phyloP scores from a whole-genome alignment of 1,140 invertebrate genomes.

The Papilio polyxenes region DNA sequence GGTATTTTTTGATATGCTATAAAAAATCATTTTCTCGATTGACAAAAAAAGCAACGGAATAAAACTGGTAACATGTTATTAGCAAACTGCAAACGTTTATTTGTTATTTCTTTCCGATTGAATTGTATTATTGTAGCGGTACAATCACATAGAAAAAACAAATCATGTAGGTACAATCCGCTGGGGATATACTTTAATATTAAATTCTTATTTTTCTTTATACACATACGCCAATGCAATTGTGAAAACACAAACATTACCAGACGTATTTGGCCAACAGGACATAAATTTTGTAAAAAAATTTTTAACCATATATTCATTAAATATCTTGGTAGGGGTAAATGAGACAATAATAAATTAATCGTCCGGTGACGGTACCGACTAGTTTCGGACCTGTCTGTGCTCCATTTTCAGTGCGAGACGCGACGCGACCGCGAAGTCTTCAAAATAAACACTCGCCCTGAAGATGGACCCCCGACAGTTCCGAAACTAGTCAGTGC shows the following conservation, averaged over 20 bases:
- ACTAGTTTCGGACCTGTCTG: no score
- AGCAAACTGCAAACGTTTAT: neutral
- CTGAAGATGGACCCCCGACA: no score
- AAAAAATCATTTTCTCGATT: neutral
- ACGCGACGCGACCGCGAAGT: no score
- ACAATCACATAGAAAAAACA: neutral
- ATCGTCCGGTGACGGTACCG: no score
- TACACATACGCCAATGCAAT: neutral
- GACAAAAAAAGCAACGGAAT: neutral
- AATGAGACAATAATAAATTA: no score
- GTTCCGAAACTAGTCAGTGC: no score
- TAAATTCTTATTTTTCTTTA: neutral
- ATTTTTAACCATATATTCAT: no score
- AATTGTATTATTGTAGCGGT: neutral
- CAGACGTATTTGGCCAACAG: neutral
- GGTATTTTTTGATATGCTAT: no score
- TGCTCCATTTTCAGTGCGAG: no score
- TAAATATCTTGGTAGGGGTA: no score
- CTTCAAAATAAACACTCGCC: no score
- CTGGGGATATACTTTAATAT: neutral
- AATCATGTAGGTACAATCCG: neutral
- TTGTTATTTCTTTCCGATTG: neutral
- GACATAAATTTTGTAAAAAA: no score
- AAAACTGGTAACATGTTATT: neutral
- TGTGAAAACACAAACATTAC: neutral